Percentiles rank a stretch among this genome's conserved stretches.
Conservation (phyloP, 2,888 invertebrate genomes). For the Dynastes grantii region DNA sequence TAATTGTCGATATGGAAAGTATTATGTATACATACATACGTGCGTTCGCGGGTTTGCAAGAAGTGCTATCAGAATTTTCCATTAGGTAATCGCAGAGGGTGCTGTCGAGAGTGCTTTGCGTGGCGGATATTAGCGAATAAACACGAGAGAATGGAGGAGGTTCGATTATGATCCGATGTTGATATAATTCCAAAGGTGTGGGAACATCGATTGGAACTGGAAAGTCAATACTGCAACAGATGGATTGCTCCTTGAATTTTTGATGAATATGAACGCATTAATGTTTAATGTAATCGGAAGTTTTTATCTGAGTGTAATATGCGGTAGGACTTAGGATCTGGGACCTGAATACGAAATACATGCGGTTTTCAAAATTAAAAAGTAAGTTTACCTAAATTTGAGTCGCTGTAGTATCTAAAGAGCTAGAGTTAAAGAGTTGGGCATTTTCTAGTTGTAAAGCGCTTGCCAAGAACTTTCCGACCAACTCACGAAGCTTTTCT, state of each 20-base stretch:
- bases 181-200: background rate
- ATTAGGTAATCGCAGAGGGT: constrained; percentile 5
- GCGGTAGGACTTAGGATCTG: no score
- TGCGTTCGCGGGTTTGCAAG: constrained; percentile 8
- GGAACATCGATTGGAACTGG: background rate
- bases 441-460: no score
- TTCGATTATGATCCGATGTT: constrained; percentile 15
- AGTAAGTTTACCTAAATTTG: no score
- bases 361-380: no score
- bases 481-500: no score
- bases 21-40: background rate
- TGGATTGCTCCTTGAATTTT: background rate
- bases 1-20: constrained; percentile 46
- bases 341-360: no score
- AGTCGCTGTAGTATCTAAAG: no score
- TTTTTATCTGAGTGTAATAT: no score
- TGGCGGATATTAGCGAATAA: background rate
- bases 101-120: background rate
- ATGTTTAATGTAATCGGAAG: background rate
- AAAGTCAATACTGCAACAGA: background rate
- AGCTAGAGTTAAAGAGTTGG: no score
- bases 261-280: constrained; percentile 26
- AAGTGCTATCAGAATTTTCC: constrained; percentile 41
- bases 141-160: constrained; percentile 16
- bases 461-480: no score